Conservation (phyloP, 2,113 vertebrate genomes). For the Meles meles region DNA sequence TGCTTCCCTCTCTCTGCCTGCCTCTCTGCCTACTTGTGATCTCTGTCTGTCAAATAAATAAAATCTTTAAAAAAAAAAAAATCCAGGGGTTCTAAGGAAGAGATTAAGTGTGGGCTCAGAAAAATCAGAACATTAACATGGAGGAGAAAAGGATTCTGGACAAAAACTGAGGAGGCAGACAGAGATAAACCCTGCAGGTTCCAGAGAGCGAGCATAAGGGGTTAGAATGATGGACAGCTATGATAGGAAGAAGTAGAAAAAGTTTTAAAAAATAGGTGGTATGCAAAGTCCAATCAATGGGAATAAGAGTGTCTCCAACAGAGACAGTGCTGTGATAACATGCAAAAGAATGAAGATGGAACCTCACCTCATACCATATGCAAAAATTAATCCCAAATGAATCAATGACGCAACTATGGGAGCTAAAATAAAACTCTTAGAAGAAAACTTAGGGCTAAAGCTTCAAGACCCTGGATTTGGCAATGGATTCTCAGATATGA, state of each 20-base stretch:
- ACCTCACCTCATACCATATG: background rate
- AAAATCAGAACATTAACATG: background rate
- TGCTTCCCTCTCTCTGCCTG: too few species aligned
- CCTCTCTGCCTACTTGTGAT: too few species aligned
- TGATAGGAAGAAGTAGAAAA: background rate
- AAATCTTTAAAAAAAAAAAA: too few species aligned
- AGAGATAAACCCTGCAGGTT: background rate
- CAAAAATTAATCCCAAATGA: background rate
- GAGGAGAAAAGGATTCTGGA: background rate
- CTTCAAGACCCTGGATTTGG: background rate
- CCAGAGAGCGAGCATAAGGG: background rate
- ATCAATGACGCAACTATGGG: background rate
- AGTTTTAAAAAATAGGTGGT: background rate
- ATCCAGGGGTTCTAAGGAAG: background rate
- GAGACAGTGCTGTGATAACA: background rate
- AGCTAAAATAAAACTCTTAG: background rate
- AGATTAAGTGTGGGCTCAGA: background rate
- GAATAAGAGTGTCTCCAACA: background rate
- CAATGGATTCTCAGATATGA: background rate
- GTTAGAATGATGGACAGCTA: background rate
- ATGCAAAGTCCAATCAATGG: background rate
- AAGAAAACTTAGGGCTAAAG: background rate
- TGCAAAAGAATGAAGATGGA: background rate
- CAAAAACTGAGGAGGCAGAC: background rate
- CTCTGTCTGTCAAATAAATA: too few species aligned